These are phyloP conservation scores for Anguilla anguilla DNA, from an alignment of 2,797 vertebrate species.

Conservation along the genomic window DNA sequence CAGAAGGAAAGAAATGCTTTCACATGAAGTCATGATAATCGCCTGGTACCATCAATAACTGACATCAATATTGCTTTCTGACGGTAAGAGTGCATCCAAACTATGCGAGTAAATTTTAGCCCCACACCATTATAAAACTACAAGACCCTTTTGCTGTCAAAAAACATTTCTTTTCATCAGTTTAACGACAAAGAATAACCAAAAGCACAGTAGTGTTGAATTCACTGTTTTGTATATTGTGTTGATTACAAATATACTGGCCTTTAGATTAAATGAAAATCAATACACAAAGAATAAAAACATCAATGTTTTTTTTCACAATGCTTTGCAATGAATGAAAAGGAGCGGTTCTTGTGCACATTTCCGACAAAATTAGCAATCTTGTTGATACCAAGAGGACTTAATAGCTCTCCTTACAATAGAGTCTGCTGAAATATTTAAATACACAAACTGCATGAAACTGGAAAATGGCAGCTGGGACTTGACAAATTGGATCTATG, in stretches of 20 bases:
- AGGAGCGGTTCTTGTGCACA: background rate
- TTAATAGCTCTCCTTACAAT: background rate
- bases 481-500: background rate
- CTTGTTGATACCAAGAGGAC: background rate
- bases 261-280: background rate
- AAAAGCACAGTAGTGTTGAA: background rate
- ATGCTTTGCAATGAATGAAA: background rate
- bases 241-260: background rate
- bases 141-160: background rate
- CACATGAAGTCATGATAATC: background rate
- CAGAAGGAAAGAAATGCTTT: background rate
- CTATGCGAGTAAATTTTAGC: background rate
- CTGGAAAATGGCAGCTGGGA: background rate
- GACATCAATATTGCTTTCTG: background rate
- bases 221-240: background rate
- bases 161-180: too few species aligned
- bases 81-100: background rate
- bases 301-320: background rate
- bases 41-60: background rate
- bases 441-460: background rate
- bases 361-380: background rate
- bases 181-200: background rate
- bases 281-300: background rate
- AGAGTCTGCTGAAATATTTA: slow-evolving; percentile 9
- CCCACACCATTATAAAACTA: too few species aligned